phyloP scores from a whole-genome alignment of 2,888 invertebrate species.

The Pseudococcus longispinus region DNA sequence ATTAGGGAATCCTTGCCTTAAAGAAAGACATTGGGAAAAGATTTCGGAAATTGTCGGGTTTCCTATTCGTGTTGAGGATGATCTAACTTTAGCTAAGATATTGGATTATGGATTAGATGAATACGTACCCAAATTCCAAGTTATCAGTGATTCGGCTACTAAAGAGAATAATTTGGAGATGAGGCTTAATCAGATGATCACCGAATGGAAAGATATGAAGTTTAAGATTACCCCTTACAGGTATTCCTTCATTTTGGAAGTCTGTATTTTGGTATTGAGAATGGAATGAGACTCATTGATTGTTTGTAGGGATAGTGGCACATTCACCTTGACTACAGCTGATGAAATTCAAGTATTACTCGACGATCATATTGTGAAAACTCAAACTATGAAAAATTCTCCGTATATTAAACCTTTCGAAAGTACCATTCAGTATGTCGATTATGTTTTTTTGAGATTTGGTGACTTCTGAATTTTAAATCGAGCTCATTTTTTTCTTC shows the following conservation, averaged over 20 bases:
- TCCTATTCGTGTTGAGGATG: conserved; percentile 84
- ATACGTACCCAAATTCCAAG: conserved; percentile 86
- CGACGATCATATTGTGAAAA: conserved; percentile 95
- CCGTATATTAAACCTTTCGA: conserved; percentile 96
- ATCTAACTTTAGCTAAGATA: conserved; percentile 79
- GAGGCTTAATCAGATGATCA: conserved; percentile 85
- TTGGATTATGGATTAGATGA: conserved; percentile 89
- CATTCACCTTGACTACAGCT: conserved; percentile 84
- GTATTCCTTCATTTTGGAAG: conserved; percentile 61
- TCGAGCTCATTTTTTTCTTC: conserved; percentile 47
- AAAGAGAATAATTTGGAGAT: conserved; percentile 94
- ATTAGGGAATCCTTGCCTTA: conserved; percentile 93
- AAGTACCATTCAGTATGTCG: conserved; percentile 75
- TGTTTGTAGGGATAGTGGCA: conserved; percentile 80
- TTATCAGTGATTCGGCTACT: conserved; percentile 92
- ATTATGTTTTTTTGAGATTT: background rate
- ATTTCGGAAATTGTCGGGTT: conserved; percentile 95
- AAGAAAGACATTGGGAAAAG: conserved; percentile 90
- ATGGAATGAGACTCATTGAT: background rate
- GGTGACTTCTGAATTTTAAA: background rate
- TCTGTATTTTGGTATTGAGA: background rate
- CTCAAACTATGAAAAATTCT: conserved; percentile 97
- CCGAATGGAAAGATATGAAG: conserved; percentile 85
- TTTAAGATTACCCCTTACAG: conserved; percentile 78
- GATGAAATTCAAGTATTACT: conserved; percentile 92